Conservation (phyloP, 2,113 vertebrate species). For the Petromus typicus region DNA sequence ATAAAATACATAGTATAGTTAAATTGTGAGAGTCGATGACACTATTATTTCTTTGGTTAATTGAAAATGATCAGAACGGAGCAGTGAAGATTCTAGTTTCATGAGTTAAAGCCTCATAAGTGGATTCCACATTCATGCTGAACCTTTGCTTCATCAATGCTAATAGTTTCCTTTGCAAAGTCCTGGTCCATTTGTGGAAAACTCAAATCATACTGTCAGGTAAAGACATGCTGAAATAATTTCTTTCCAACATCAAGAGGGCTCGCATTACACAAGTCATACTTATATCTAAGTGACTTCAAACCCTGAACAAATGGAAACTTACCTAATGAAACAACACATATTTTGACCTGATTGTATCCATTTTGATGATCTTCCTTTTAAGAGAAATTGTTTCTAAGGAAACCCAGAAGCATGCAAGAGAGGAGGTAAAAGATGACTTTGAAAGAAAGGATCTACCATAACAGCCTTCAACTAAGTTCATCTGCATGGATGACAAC, state of each 20-base stretch:
- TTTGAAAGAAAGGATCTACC: neutral
- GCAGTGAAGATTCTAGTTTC: constrained; percentile 12
- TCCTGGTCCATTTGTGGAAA: constrained; percentile 59
- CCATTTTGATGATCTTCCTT: constrained; percentile 32
- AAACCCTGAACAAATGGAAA: constrained; percentile 69
- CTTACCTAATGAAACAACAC: constrained; percentile 63
- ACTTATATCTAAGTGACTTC: constrained; percentile 56
- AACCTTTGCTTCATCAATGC: constrained; percentile 22
- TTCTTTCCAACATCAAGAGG: constrained; percentile 35
- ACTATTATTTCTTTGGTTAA: neutral
- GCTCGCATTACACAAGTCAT: constrained; percentile 39
- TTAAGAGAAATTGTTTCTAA: constrained; percentile 3
- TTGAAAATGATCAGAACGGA: constrained; percentile 28
- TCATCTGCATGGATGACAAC: neutral
- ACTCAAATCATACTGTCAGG: constrained; percentile 51
- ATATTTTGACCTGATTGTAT: constrained; percentile 59
- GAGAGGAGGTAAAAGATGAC: constrained; percentile 13
- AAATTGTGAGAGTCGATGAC: neutral
- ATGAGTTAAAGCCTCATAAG: constrained; percentile 40
- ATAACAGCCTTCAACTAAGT: neutral
- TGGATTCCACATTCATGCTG: constrained; percentile 7
- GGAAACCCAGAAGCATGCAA: neutral
- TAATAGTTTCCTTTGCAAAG: constrained; percentile 40
- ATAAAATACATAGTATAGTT: neutral
- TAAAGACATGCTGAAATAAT: constrained; percentile 43